A percentile compares a stretch with the other conserved stretches of the same genome.
Conservation (phyloP, 2,888 invertebrate genomes). For the Trissonchulus sp. region DNA sequence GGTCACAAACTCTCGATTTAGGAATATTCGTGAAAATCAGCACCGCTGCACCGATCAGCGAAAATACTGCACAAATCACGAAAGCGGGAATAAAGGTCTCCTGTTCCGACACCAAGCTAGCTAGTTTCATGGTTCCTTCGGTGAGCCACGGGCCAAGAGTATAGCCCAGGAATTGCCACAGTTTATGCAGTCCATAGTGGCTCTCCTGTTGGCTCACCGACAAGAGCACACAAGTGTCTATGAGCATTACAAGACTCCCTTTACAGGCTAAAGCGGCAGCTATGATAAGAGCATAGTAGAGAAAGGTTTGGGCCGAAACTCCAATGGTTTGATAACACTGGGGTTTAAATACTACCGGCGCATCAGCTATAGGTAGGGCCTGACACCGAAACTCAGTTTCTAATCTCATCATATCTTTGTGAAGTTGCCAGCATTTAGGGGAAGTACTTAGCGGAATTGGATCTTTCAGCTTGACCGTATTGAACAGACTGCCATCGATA, state of each 20-base stretch:
- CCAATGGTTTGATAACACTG: background rate
- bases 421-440: background rate
- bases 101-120: too few species aligned
- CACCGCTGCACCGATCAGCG: too few species aligned
- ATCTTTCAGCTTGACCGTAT: background rate
- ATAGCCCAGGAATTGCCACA: background rate
- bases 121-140: too few species aligned
- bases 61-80: too few species aligned
- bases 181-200: background rate
- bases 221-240: background rate
- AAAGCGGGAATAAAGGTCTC: background rate
- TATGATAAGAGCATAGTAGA: background rate
- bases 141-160: too few species aligned
- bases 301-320: background rate
- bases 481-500: background rate
- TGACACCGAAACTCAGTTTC: background rate
- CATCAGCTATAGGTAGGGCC: background rate
- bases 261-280: background rate
- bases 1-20: too few species aligned
- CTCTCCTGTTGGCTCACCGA: background rate
- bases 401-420: background rate
- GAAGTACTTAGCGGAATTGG: background rate
- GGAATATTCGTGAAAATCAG: too few species aligned
- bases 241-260: background rate
- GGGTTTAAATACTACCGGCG: background rate